These are phyloP conservation scores for Rhagonycha lutea DNA, from an alignment of 2,888 invertebrate genomes.

Conservation along the genomic window DNA sequence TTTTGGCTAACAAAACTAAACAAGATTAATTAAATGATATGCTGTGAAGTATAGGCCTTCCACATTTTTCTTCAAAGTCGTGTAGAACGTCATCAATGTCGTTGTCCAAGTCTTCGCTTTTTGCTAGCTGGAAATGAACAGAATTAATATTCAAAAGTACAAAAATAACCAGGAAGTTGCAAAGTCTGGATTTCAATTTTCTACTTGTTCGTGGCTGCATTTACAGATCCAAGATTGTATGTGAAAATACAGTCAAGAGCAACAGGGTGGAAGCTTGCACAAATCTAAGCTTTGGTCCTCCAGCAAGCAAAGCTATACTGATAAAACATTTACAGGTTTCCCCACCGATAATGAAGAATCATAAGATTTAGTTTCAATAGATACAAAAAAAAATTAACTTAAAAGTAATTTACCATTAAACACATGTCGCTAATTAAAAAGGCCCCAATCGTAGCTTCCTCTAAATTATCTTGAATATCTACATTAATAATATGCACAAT, in stretches of 20 bases:
- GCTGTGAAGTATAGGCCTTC: conserved; percentile 87
- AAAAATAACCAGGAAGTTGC: neutral
- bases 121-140: conserved; percentile 69
- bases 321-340: too few relatives aligned
- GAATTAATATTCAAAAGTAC: neutral
- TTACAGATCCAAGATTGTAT: too few relatives aligned
- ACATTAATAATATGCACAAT: conserved; percentile 97
- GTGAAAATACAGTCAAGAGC: too few relatives aligned
- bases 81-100: conserved; percentile 96
- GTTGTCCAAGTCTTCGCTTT: conserved; percentile 92
- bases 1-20: neutral
- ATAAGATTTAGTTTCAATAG: too few relatives aligned
- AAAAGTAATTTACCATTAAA: conserved; percentile 67
- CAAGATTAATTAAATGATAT: conserved; percentile 85
- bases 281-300: too few relatives aligned
- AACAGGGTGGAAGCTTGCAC: too few relatives aligned
- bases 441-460: conserved; percentile 98
- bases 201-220: too few relatives aligned
- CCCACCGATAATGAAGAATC: too few relatives aligned
- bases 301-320: too few relatives aligned
- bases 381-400: neutral
- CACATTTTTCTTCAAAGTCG: conserved; percentile 88
- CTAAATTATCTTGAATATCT: conserved; percentile 99
- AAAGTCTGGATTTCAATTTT: too few relatives aligned
- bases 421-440: conserved; percentile 97